Evolutionary conservation across 2,797 vertebrate genomes (phyloP).

Genomic region (Coregonus ussuriensis): DNA sequence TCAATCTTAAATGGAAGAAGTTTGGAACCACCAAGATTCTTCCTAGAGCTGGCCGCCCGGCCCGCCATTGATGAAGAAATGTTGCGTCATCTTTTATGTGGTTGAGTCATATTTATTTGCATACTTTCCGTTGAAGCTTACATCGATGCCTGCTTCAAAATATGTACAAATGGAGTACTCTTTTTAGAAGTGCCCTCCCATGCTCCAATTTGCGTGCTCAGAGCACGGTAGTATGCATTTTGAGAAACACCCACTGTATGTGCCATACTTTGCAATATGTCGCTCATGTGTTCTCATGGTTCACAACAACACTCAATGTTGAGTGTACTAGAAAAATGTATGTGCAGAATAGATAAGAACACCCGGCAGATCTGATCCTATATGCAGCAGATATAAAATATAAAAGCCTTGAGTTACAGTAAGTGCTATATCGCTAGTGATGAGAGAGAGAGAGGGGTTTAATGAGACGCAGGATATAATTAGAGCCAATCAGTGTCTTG

Average conservation of each 20-base stretch:
- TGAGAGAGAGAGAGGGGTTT: background rate
- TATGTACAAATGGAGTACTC: no score
- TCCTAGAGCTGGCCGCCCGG: no score
- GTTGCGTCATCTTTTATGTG: no score
- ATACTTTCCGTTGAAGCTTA: no score
- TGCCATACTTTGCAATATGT: background rate
- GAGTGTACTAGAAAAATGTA: background rate
- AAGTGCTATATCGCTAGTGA: background rate
- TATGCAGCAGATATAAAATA: background rate
- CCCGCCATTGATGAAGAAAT: no score
- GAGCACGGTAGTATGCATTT: no score
- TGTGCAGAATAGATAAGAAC: background rate
- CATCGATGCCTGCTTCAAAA: no score
- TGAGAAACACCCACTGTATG: background rate
- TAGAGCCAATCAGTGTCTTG: constrained; percentile 5
- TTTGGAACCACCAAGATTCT: no score
- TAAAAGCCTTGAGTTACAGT: background rate
- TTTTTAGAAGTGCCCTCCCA: no score
- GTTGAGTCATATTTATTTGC: no score
- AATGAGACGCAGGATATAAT: background rate
- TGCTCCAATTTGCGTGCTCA: no score
- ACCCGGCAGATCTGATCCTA: background rate
- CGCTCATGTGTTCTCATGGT: background rate
- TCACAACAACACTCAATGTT: background rate
- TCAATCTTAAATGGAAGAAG: no score